phyloP scores from a whole-genome alignment of 2,888 invertebrate species.

The Platerodrilus igneus region DNA sequence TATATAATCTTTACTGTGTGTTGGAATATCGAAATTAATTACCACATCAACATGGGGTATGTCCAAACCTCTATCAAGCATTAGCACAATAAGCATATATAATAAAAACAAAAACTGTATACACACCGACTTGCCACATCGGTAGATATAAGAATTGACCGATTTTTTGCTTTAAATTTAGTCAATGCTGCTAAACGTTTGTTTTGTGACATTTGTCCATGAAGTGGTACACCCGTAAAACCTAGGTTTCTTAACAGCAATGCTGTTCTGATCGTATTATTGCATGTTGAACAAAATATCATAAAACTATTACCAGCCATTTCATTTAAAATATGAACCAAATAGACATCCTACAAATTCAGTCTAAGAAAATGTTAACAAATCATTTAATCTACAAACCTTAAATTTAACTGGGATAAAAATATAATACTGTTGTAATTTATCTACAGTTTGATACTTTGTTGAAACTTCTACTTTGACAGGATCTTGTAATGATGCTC shows the following conservation, averaged over 20 bases:
- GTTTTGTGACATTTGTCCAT: conserved; percentile 98
- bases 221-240: conserved; percentile 91
- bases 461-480: conserved; percentile 94
- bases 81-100: not conserved
- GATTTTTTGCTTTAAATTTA: conserved; percentile 90
- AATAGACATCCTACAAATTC: conserved; percentile 80
- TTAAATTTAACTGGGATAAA: conserved; percentile 96
- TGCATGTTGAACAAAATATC: conserved; percentile 95
- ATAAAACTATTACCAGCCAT: conserved; percentile 93
- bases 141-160: conserved; percentile 95
- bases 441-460: conserved; percentile 97
- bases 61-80: conserved; percentile 76
- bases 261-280: conserved; percentile 83
- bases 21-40: conserved; percentile 96
- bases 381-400: conserved; percentile 47
- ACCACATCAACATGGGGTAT: conserved; percentile 99
- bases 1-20: conserved; percentile 98
- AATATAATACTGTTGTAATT: conserved; percentile 88
- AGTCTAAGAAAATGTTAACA: conserved; percentile 3
- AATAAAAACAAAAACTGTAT: conserved; percentile 15
- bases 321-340: conserved; percentile 93
- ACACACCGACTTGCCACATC: conserved; percentile 92
- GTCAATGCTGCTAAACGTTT: conserved; percentile 91
- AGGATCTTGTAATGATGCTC: conserved; percentile 91
- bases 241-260: conserved; percentile 86